Conservation (phyloP, 2,113 vertebrate genomes). For the Alethe castanea region DNA sequence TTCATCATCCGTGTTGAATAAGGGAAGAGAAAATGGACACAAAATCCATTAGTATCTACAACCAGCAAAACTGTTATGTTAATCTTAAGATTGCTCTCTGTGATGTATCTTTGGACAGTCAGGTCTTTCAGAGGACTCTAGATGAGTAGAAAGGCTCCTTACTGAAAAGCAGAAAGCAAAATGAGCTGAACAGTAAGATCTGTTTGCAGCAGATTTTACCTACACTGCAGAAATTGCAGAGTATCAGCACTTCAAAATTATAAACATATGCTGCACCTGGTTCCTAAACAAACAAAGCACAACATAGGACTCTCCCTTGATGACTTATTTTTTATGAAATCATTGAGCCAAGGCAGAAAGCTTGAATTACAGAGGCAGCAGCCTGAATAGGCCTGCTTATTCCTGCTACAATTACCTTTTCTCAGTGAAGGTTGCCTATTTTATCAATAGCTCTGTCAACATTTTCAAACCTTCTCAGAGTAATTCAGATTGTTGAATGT, state of each 20-base stretch:
- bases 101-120: not conserved
- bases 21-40: not conserved
- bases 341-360: conserved; percentile 12
- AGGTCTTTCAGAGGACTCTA: not conserved
- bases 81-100: not conserved
- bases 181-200: not conserved
- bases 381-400: not conserved
- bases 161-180: not conserved
- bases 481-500: not conserved
- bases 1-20: not conserved
- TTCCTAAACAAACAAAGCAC: conserved; percentile 11
- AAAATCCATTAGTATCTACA: not conserved
- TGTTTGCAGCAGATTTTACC: conserved; percentile 3
- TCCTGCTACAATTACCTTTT: conserved; percentile 2
- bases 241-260: conserved; percentile 39
- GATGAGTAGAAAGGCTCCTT: not conserved
- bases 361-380: not conserved
- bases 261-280: conserved; percentile 15
- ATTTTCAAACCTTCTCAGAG: not conserved
- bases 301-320: not conserved
- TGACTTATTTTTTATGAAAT: conserved; percentile 34
- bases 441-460: conserved; percentile 23
- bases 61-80: not conserved
- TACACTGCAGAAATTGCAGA: conserved; percentile 12
- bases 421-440: not conserved